Percentiles rank a stretch among this genome's conserved stretches.
These are phyloP conservation scores for Cyclina sinensis DNA, from an alignment of 1,140 invertebrate genomes.

Conservation along the genomic window DNA sequence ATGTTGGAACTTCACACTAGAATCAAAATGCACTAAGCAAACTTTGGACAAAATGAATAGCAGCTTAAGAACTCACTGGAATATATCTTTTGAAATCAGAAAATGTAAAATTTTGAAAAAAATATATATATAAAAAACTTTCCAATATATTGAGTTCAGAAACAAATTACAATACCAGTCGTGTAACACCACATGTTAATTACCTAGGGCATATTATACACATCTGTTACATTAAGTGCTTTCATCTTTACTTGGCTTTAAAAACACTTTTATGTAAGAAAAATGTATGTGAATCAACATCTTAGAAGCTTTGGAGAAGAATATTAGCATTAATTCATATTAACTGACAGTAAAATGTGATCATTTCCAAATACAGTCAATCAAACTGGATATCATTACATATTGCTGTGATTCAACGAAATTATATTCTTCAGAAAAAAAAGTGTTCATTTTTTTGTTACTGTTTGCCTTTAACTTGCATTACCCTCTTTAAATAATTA, in stretches of 20 bases:
- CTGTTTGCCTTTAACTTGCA: too few relatives aligned
- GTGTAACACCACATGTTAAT: constrained; percentile 38
- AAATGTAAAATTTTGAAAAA: neutral
- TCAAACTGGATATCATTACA: too few relatives aligned
- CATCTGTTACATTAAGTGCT: constrained; percentile 25
- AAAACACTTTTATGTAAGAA: neutral
- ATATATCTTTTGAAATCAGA: neutral
- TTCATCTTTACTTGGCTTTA: neutral
- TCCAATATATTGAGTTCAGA: neutral
- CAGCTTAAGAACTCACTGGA: neutral
- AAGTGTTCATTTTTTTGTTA: too few relatives aligned
- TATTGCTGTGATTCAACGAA: too few relatives aligned
- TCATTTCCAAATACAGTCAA: too few relatives aligned
- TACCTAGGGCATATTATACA: constrained; percentile 3
- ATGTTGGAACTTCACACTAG: too few relatives aligned
- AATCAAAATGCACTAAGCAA: neutral
- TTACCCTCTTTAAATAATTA: too few relatives aligned
- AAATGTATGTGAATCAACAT: constrained; percentile 24
- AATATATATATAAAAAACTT: too few relatives aligned
- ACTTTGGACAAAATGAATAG: neutral
- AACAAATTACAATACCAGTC: constrained; percentile 21
- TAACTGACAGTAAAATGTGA: too few relatives aligned
- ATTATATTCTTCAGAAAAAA: too few relatives aligned
- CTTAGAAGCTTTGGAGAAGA: neutral
- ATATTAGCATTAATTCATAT: constrained; percentile 15